Evolutionary conservation across 2,113 vertebrate species (phyloP), one percentile per base, ranked within the genome.

Genomic region (Crotophaga sulcirostris): DNA sequence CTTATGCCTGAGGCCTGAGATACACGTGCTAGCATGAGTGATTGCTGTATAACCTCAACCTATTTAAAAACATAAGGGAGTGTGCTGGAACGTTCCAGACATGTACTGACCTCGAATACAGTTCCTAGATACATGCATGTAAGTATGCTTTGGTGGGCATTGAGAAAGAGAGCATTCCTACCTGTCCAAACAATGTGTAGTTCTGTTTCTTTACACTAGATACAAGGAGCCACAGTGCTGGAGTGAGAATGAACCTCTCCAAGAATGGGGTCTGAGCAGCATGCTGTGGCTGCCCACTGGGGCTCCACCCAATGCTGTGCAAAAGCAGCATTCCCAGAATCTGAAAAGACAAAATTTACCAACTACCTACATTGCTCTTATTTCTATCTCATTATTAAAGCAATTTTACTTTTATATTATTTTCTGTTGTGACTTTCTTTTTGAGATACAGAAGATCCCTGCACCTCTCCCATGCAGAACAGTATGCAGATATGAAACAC

Each of bases 251-350:
- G 10, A 51, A 52, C 12, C 28, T 58, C 42, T 58, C 18, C 18
- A 49, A 0, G 0, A 29, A 47, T 74, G 34, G 26, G 21, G 56
- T 25, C 34, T n/a, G 31, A 81, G 63, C 40, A 38, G 62, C 4
- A 0, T 16, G 26, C 15, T 0, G 0, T 56, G 52, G 21, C 45
- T 67, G 45, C 44, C 13, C 23, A 44, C 28, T 38, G 47, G 19
- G 13, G 7, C 7, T 31, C 29, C 34, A 69, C 13, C 26, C 0
- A 1, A 72, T 10, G 51, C 28, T n/a, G 12, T 74, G 78, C 29
- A 73, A 40, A 67, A 73, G 28, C 12, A 72, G 36, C 18, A 24
- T 51, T 64, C 33, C 36, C 36, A 79, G 23, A 12, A 40, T 26
- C n/a, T 34, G 28, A 67, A 73, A 40, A 51, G 2, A 31, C 2